Evolutionary conservation across 23 tunicate species (phyloP).

Genomic region (Oikopleura dioica): DNA sequence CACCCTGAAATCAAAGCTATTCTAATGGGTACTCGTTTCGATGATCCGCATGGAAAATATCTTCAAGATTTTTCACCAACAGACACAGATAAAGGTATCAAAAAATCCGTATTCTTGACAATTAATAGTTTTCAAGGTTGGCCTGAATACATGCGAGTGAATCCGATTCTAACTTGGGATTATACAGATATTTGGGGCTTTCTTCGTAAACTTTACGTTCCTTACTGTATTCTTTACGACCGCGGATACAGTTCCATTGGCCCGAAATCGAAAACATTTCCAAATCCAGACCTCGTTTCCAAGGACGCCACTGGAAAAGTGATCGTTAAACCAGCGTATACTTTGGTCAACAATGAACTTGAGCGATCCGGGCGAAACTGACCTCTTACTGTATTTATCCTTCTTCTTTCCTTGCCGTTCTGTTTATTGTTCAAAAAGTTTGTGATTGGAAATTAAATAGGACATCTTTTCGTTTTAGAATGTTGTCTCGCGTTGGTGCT

Average conservation of each 20-base stretch:
- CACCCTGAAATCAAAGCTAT: slow-evolving; percentile 40
- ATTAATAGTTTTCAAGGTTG: slow-evolving; percentile 19
- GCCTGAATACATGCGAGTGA: slow-evolving; percentile 64
- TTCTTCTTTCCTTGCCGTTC: no score
- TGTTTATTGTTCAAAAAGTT: no score
- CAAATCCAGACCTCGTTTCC: not conserved
- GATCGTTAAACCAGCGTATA: not conserved
- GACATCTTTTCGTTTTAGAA: no score
- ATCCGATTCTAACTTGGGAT: slow-evolving; percentile 65
- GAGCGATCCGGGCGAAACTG: not conserved
- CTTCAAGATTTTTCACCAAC: slow-evolving; percentile 35
- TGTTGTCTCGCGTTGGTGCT: no score
- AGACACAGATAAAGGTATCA: slow-evolving; percentile 33
- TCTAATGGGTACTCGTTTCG: slow-evolving; percentile 58
- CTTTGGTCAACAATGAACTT: not conserved
- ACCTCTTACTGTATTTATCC: not conserved
- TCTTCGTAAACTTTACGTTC: slow-evolving; percentile 29
- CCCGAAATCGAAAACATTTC: not conserved
- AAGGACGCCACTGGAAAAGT: not conserved
- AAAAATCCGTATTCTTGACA: no score
- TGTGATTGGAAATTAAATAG: no score
- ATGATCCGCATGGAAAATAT: slow-evolving; percentile 43
- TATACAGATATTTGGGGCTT: slow-evolving; percentile 73
- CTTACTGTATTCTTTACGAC: slow-evolving; percentile 75
- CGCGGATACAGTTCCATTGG: slow-evolving; percentile 23